phyloP scores from a whole-genome alignment of 2,888 invertebrate genomes.

The Phaedon cochleariae region DNA sequence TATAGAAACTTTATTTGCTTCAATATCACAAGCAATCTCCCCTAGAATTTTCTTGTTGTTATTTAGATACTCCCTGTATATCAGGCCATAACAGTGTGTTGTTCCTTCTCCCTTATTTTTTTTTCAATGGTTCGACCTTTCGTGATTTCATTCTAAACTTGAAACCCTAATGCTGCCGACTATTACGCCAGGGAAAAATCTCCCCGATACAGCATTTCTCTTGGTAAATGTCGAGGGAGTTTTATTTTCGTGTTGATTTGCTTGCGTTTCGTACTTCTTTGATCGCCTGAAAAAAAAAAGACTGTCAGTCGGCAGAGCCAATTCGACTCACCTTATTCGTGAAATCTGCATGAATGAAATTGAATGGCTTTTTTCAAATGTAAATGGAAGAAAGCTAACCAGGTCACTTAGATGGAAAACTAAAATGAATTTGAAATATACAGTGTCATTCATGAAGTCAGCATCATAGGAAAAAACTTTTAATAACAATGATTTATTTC shows the following conservation, averaged over 20 bases:
- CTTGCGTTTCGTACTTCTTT: not conserved
- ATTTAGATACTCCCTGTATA: no score
- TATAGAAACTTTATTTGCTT: no score
- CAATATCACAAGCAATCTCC: no score
- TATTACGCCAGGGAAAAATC: not conserved
- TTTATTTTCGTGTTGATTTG: conserved; percentile 1
- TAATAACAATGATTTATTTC: no score
- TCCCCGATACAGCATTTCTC: not conserved
- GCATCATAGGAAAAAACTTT: no score
- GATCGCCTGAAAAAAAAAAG: not conserved
- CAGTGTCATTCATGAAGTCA: no score
- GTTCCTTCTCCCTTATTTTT: not conserved
- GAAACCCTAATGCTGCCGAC: not conserved
- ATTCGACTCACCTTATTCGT: not conserved
- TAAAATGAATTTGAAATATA: no score
- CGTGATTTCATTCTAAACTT: not conserved
- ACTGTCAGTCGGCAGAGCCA: not conserved
- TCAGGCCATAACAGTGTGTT: no score
- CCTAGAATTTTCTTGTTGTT: no score
- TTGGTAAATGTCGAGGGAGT: conserved; percentile 5
- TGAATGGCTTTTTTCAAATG: no score
- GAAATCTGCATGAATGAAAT: not conserved
- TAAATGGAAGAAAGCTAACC: no score
- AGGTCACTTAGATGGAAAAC: no score
- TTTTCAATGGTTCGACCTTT: not conserved